A percentile compares a stretch with the other conserved stretches of the same genome.
phyloP scores from a whole-genome alignment of 2,888 invertebrate species.

The Dyspetes luteomarginatus region DNA sequence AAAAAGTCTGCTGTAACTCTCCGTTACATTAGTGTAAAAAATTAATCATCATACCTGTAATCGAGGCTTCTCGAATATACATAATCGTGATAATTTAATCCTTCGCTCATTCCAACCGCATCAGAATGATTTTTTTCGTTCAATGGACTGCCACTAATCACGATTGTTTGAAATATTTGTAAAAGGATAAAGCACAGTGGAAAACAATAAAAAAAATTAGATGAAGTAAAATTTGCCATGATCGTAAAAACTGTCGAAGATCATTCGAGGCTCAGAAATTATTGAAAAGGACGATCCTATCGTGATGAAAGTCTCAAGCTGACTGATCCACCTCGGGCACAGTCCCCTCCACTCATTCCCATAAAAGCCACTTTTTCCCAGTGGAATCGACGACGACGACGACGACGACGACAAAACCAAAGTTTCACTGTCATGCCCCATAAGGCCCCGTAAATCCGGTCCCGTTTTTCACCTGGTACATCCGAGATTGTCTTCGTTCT shows the following conservation, averaged over 20 bases:
- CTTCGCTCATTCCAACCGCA: background rate
- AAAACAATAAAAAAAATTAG: constrained; percentile 52
- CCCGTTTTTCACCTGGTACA: constrained; percentile 51
- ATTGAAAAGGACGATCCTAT: constrained; percentile 60
- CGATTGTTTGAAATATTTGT: constrained; percentile 11
- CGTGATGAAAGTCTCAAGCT: constrained; percentile 64
- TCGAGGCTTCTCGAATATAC: constrained; percentile 4
- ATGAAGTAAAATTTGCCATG: constrained; percentile 64
- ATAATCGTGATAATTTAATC: constrained; percentile 32
- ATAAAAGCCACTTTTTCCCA: constrained; percentile 56
- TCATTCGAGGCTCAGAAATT: constrained; percentile 12
- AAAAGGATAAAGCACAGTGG: constrained; percentile 32
- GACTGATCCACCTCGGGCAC: constrained; percentile 57
- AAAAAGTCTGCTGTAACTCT: too few species aligned
- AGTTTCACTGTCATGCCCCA: constrained; percentile 70
- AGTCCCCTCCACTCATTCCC: constrained; percentile 25
- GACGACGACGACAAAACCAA: constrained; percentile 66
- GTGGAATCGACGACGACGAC: too few species aligned
- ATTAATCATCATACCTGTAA: too few species aligned
- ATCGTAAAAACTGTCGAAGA: constrained; percentile 57
- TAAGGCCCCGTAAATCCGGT: constrained; percentile 33
- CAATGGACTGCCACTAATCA: constrained; percentile 19
- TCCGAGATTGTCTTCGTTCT: background rate
- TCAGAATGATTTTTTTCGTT: constrained; percentile 4
- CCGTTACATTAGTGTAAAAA: too few species aligned